Percentiles rank a stretch among this genome's conserved stretches.
Conservation (phyloP, 2,797 vertebrate genomes). For the Clarias fuscus region DNA sequence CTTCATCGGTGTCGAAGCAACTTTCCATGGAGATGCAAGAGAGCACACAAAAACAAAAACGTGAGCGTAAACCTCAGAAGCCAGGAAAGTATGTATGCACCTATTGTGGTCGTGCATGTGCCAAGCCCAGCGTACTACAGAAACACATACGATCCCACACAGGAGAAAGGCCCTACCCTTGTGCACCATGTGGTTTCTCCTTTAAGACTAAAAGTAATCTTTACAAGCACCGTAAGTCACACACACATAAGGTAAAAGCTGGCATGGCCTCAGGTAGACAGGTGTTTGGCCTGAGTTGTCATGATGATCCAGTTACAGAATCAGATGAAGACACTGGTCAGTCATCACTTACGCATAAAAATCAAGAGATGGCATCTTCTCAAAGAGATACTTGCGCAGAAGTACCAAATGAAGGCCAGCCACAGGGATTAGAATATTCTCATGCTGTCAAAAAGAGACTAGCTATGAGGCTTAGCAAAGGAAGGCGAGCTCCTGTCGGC, state of each 20-base stretch:
- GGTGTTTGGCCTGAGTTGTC: conserved; percentile 68
- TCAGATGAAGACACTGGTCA: conserved; percentile 88
- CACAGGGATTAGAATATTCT: conserved; percentile 82
- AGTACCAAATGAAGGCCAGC: conserved; percentile 57
- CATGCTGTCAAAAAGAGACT: conserved; percentile 93
- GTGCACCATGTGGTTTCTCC: conserved; percentile 92
- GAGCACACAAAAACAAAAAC: conserved; percentile 82
- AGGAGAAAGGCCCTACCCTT: conserved; percentile 94
- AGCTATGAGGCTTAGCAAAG: conserved; percentile 87
- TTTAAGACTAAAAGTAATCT: conserved; percentile 98
- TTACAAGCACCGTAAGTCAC: conserved; percentile 96
- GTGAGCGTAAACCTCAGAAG: conserved; percentile 91
- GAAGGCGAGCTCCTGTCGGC: conserved; percentile 77
- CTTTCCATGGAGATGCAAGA: conserved; percentile 71
- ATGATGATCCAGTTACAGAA: conserved; percentile 88
- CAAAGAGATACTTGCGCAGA: conserved; percentile 61
- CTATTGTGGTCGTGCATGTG: conserved; percentile 93
- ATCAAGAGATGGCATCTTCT: conserved; percentile 55
- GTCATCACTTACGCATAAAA: conserved; percentile 66
- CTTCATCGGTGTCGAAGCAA: conserved; percentile 61
- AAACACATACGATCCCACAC: conserved; percentile 98
- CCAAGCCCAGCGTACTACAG: conserved; percentile 96
- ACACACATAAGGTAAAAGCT: conserved; percentile 94
- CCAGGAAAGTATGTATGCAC: conserved; percentile 97
- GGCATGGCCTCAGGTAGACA: conserved; percentile 78